Percentiles rank a stretch among this genome's conserved stretches.
These are phyloP conservation scores for Arvicanthis niloticus DNA, from an alignment of 2,113 vertebrate genomes.

Conservation along the genomic window DNA sequence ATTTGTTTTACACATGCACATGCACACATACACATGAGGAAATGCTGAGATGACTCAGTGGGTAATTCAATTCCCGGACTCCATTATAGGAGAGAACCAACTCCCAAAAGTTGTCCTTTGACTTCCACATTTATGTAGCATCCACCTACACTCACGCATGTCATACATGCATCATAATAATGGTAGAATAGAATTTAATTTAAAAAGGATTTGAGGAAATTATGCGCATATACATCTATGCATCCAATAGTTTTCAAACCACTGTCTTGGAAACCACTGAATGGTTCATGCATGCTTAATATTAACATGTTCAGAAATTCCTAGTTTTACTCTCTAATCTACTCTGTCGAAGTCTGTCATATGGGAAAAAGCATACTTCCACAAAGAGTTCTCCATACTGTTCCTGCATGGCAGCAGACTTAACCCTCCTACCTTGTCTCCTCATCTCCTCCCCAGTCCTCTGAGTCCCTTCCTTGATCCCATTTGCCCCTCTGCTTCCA, in stretches of 20 bases:
- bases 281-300: not conserved
- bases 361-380: not conserved
- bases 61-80: not conserved
- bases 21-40: not conserved
- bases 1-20: no score
- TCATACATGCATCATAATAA: not conserved
- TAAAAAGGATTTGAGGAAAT: not conserved
- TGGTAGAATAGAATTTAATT: not conserved
- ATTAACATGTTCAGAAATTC: slow-evolving; percentile 17
- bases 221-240: not conserved
- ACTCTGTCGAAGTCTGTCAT: not conserved
- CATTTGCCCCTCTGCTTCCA: not conserved
- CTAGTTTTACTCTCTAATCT: not conserved
- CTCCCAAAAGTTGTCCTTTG: not conserved
- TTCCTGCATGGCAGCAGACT: not conserved
- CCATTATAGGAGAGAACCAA: not conserved
- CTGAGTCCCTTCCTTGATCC: not conserved
- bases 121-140: not conserved
- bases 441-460: not conserved
- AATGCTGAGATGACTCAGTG: not conserved
- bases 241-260: not conserved
- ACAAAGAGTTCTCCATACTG: not conserved
- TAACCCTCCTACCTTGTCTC: not conserved
- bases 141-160: not conserved
- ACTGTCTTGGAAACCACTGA: not conserved